Conservation (phyloP, 2,888 invertebrate species). For the Theodoxus fluviatilis region DNA sequence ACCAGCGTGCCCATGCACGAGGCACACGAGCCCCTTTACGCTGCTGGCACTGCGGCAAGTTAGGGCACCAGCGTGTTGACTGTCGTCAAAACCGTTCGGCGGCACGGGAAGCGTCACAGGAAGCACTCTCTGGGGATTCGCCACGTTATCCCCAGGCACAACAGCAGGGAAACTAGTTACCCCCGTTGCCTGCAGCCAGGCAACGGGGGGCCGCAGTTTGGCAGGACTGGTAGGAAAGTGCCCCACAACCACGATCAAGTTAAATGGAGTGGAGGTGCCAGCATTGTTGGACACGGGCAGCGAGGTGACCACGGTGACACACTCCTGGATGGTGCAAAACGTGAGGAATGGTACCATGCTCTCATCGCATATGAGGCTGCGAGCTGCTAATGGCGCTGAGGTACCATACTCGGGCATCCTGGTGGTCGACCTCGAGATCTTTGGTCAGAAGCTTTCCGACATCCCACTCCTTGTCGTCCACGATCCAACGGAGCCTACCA, state of each 20-base stretch:
- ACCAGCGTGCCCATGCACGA: too few relatives aligned
- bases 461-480: slow-evolving; percentile 4
- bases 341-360: neutral
- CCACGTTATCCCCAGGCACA: too few relatives aligned
- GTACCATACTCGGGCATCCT: slow-evolving; percentile 1
- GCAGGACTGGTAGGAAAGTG: neutral
- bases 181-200: slow-evolving; percentile 5
- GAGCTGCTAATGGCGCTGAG: slow-evolving; percentile 1
- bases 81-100: too few relatives aligned
- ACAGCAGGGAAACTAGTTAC: slow-evolving; percentile 17
- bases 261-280: neutral
- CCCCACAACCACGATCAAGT: neutral
- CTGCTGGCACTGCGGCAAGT: too few relatives aligned
- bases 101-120: too few relatives aligned
- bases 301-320: slow-evolving; percentile 9
- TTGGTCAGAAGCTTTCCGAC: neutral
- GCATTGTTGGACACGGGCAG: slow-evolving; percentile 14
- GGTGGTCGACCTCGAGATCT: neutral
- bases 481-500: neutral
- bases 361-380: neutral
- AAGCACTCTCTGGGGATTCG: too few relatives aligned
- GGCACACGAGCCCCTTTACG: too few relatives aligned
- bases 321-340: neutral
- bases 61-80: too few relatives aligned
- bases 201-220: neutral